phyloP scores from a whole-genome alignment of 1,140 invertebrate genomes.

The Drosophila albomicans region DNA sequence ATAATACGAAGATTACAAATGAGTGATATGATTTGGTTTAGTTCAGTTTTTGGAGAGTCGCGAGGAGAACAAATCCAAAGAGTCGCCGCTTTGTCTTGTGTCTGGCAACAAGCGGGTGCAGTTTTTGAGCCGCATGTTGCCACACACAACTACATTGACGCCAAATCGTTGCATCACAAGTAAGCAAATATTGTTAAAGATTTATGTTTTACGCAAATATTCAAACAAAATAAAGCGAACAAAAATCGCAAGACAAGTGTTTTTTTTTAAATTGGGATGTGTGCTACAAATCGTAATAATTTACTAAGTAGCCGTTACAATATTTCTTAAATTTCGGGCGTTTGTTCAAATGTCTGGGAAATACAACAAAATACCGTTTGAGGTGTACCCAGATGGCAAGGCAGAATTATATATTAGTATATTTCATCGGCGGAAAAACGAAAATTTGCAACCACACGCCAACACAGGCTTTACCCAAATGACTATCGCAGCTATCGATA shows the following conservation, averaged over 20 bases:
- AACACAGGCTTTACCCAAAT: too few relatives aligned
- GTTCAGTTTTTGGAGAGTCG: slow-evolving; percentile 44
- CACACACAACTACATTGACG: slow-evolving; percentile 67
- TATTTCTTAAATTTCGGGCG: too few relatives aligned
- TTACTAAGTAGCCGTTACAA: too few relatives aligned
- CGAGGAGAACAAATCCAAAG: slow-evolving; percentile 44
- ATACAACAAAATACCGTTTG: too few relatives aligned
- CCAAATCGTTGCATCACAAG: slow-evolving; percentile 53
- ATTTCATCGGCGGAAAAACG: too few relatives aligned
- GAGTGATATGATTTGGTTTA: slow-evolving; percentile 47
- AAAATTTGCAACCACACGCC: too few relatives aligned
- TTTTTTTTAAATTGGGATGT: too few relatives aligned
- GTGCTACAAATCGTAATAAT: too few relatives aligned
- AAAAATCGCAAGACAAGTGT: background rate
- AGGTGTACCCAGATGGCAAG: too few relatives aligned
- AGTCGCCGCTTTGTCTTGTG: slow-evolving; percentile 65
- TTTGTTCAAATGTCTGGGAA: too few relatives aligned
- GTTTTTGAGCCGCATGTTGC: slow-evolving; percentile 30
- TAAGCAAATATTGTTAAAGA: slow-evolving; percentile 73
- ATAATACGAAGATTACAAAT: slow-evolving; percentile 26
- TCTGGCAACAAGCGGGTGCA: slow-evolving; percentile 51
- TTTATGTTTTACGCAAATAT: slow-evolving; percentile 70
- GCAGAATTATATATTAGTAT: too few relatives aligned
- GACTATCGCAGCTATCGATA: too few relatives aligned
- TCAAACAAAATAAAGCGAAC: slow-evolving; percentile 33